Base-by-base conservation (phyloP, 2,797 vertebrate genomes). In the Alfaro cultratus region DNA sequence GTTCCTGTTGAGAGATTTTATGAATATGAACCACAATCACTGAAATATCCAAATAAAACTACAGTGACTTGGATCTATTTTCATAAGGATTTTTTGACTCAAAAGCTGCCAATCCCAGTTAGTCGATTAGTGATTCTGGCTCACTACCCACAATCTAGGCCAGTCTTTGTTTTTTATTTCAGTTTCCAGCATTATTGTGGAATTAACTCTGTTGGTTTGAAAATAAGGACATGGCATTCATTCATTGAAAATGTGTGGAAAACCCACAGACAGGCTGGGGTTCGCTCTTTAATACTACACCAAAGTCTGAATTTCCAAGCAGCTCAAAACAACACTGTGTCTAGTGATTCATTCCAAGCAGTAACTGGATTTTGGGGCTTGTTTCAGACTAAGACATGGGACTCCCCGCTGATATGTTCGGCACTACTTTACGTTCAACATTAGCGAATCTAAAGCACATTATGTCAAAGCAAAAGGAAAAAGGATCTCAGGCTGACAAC, bases 401-500 rank as follows among this genome's bases (percentile, higher is more conserved):
- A 74, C 21, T 71, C 49, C 46, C 26, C 36, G 26, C 41, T 57
- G 34, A 57, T 29, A 47, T 53, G 31, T 60, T 36, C 49, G 7
- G 51, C 34, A 21, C 18, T 23, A 57, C 8, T 76, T 80, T 49
- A 45, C 1, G 23, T 6, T 47, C 76, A 39, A 26, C 64, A 31
- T 73, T 51, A 36, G 34, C 9, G 7, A 39, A 1, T 41, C 26
- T 31, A 34, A 78, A 78, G 23, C n/a, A 72, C 57, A 31, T 51
- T 29, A 18, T 10, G 68, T 78, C 46, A 68, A 77, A 80, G 36
- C 13, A 36, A 15, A 57, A 46, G 13, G 51, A 26, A 78, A 49
- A 78, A 8, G 36, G 41, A 57, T 18, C 10, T 10, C 36, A 4
- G 49, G 53, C 57, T 45, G 16, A 70, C 81, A 77, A 82, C 36